Conservation (phyloP, 2,888 invertebrate genomes). For the Byasa hedistus region DNA sequence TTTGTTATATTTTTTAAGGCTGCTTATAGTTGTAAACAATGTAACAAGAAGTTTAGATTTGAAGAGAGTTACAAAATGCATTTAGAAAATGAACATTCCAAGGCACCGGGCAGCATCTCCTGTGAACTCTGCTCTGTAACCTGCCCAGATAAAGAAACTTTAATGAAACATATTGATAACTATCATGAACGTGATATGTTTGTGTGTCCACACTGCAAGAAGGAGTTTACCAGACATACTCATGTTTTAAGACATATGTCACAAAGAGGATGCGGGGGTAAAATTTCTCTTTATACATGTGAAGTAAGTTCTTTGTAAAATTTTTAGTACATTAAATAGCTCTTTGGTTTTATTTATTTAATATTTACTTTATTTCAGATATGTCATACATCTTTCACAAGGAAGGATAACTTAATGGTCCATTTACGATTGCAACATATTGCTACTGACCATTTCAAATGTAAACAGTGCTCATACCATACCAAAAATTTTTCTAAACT, state of each 20-base stretch:
- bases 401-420: slow-evolving; percentile 87
- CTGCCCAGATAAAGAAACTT: slow-evolving; percentile 81
- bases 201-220: slow-evolving; percentile 84
- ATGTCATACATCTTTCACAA: slow-evolving; percentile 81
- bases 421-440: slow-evolving; percentile 83
- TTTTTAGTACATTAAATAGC: not conserved
- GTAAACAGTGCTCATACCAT: slow-evolving; percentile 57
- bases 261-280: slow-evolving; percentile 85
- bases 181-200: slow-evolving; percentile 76
- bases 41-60: slow-evolving; percentile 86
- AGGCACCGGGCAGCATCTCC: slow-evolving; percentile 75
- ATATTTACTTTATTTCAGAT: slow-evolving; percentile 66
- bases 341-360: slow-evolving; percentile 31
- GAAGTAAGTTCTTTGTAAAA: slow-evolving; percentile 50
- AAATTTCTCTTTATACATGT: slow-evolving; percentile 49
- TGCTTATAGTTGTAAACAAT: slow-evolving; percentile 72
- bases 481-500: slow-evolving; percentile 63
- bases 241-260: slow-evolving; percentile 86
- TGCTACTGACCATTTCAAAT: slow-evolving; percentile 44
- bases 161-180: slow-evolving; percentile 84
- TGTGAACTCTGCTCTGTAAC: slow-evolving; percentile 84
- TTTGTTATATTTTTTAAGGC: slow-evolving; percentile 38
- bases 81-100: slow-evolving; percentile 84
- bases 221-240: slow-evolving; percentile 86
- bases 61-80: slow-evolving; percentile 84